Base-by-base conservation (phyloP, 1,140 invertebrate genomes). In the Pseudomyrmex concolor region DNA sequence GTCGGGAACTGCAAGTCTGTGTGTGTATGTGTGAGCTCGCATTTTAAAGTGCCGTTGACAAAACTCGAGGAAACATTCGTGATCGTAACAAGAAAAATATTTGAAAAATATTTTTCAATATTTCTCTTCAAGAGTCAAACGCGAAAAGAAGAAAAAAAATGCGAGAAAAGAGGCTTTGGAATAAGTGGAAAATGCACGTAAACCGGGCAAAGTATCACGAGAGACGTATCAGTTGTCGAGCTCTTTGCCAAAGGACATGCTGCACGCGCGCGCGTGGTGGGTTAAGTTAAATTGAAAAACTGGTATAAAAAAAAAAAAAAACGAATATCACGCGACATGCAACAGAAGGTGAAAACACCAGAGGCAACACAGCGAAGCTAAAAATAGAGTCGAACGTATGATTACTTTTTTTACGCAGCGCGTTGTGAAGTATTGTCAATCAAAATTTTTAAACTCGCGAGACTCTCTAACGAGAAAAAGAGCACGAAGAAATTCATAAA, bases 201-300 rank as follows among this genome's bases (percentile, higher is more conserved):
- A 68, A 67, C 50, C 55, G 12, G 34, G n/a, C 45, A 60, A 43
- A 80, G 45, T n/a, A n/a, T n/a, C n/a, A n/a, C 1, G 43, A 34
- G 43, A 34, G 15, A 19, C 19, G 12, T 25, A 68, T 59, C 34
- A 25, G 15, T 45, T 60, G 12, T 59, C 19, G 76, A 57, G 22
- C 70, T 55, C 19, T 13, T 60, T 13, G 43, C 3, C 15, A 50
- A n/a, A 2, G n/a, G 70, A 77, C 67, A 19, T 19, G n/a, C 54
- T 12, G 25, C 66, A 34, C 8, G 64, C 51, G 25, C 25, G 22
- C 25, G 22, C 1, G 63, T 4, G 55, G 13, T 17, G 50, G 7
- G 67, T 80, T 80, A 80, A 25, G 43, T 59, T 45, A 59, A 19
- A 78, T 48, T 80, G 66, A 80, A 59, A 80, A 80, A 80, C 67